Conservation (phyloP, 2,113 vertebrate species). For the Nycticebus coucang region DNA sequence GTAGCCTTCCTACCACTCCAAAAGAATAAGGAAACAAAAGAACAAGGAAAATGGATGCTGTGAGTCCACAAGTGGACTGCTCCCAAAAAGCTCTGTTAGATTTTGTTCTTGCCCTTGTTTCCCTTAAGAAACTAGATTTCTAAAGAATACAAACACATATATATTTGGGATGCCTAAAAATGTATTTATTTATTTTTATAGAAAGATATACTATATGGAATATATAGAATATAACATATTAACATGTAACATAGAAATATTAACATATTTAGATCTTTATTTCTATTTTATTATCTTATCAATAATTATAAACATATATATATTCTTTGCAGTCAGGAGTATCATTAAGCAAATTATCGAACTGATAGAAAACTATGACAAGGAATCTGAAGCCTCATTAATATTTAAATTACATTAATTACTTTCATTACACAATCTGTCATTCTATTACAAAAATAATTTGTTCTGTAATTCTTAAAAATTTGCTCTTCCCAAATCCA, state of each 20-base stretch:
- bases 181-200: background rate
- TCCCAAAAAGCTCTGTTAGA: background rate
- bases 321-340: background rate
- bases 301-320: background rate
- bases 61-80: background rate
- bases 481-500: background rate
- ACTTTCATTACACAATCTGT: background rate
- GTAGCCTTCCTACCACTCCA: background rate
- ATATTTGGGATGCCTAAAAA: background rate
- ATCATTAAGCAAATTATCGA: background rate
- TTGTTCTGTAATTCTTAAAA: background rate
- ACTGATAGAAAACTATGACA: background rate
- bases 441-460: background rate
- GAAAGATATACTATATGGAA: background rate
- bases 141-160: background rate
- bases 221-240: background rate
- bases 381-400: background rate
- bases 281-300: background rate
- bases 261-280: background rate
- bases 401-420: conserved; percentile 4
- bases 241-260: too few species aligned
- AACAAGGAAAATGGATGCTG: background rate
- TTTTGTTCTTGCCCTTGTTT: background rate
- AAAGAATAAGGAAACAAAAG: background rate
- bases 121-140: background rate